Percentiles rank a stretch among this genome's conserved stretches.
Evolutionary conservation across 2,888 invertebrate genomes (phyloP).

Genomic region (Physocephala rufipes): DNA sequence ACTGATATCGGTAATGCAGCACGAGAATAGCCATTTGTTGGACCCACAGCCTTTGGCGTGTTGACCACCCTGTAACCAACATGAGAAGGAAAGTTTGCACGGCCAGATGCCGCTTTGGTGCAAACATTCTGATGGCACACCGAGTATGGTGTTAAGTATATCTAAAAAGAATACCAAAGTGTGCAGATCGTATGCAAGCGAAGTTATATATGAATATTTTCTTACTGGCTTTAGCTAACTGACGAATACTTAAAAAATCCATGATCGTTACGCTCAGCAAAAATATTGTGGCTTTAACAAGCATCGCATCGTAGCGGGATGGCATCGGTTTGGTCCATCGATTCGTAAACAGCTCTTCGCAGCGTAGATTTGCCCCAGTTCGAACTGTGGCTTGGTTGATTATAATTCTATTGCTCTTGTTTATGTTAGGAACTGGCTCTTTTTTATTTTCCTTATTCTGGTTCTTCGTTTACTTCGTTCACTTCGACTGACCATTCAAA

Average conservation of each 20-base stretch:
- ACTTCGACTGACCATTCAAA: too few species aligned
- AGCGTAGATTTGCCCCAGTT: background rate
- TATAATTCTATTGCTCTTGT: slow-evolving; percentile 2
- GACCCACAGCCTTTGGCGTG: slow-evolving; percentile 75
- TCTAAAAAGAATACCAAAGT: slow-evolving; percentile 49
- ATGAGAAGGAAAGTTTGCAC: slow-evolving; percentile 77
- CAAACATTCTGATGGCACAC: slow-evolving; percentile 63
- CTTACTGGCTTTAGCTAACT: slow-evolving; percentile 41
- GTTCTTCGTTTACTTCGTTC: too few species aligned
- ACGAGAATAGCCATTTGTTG: slow-evolving; percentile 76
- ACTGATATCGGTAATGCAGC: slow-evolving; percentile 69
- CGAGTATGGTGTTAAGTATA: slow-evolving; percentile 62
- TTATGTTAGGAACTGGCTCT: too few species aligned
- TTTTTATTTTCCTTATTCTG: too few species aligned
- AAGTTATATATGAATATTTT: background rate
- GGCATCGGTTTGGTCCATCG: too few species aligned
- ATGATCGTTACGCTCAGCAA: slow-evolving; percentile 1
- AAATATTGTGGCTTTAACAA: background rate
- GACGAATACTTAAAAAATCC: slow-evolving; percentile 10
- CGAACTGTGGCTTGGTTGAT: slow-evolving; percentile 27
- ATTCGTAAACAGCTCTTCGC: background rate
- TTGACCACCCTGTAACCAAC: slow-evolving; percentile 79
- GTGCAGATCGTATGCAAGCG: background rate
- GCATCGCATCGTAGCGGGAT: background rate
- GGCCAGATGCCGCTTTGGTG: slow-evolving; percentile 71